These are phyloP conservation scores for Hormaphis cornu DNA, from an alignment of 1,140 invertebrate genomes.

Conservation along the genomic window DNA sequence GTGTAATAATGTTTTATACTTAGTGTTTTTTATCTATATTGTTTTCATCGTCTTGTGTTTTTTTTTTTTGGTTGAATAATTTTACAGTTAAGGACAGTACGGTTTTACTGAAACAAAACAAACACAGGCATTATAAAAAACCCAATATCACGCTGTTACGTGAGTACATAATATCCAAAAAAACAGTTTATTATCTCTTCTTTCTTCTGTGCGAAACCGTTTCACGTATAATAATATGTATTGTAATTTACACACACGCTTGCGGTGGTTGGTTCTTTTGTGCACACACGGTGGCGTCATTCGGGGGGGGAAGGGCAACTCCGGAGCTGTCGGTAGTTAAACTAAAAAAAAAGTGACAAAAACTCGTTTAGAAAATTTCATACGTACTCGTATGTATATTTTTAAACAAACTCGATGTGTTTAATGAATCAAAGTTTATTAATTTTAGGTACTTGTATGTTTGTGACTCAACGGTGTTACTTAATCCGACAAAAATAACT, in stretches of 20 bases:
- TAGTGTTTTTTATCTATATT: background rate
- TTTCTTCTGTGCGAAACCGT: constrained; percentile 12
- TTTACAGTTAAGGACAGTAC: constrained; percentile 15
- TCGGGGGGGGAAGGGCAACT: no score
- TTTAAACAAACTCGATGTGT: no score
- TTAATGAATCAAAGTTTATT: no score
- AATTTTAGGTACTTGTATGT: no score
- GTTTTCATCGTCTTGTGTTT: constrained; percentile 4
- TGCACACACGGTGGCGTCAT: no score
- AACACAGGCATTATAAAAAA: constrained; percentile 13
- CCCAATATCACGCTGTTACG: constrained; percentile 5
- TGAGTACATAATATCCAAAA: constrained; percentile 1
- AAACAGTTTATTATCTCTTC: background rate
- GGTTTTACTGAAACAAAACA: constrained; percentile 7
- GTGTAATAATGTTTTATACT: no score
- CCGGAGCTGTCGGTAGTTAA: no score
- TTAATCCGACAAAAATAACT: no score
- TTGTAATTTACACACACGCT: background rate
- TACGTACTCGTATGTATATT: no score
- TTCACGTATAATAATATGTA: background rate
- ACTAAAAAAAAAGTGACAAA: no score
- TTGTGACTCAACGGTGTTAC: no score
- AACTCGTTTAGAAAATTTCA: no score
- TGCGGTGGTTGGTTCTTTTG: constrained; percentile 12
- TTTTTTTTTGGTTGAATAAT: constrained; percentile 14